Conservation (phyloP, 2,797 vertebrate species). For the Syndactyla subalaris region DNA sequence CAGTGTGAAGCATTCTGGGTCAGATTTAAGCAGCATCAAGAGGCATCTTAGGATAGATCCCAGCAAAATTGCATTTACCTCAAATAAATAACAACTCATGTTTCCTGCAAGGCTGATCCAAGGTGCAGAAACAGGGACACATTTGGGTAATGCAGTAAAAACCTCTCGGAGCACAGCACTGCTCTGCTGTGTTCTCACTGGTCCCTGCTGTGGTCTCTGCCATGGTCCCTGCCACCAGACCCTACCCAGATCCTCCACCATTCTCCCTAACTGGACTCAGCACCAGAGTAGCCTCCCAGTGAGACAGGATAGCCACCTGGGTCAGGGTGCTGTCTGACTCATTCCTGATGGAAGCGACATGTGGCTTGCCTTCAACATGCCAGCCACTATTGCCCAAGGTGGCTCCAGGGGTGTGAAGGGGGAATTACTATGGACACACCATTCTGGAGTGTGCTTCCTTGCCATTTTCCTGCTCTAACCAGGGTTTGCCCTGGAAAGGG, state of each 20-base stretch:
- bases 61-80: background rate
- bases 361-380: background rate
- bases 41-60: background rate
- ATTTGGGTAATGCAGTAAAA: background rate
- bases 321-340: background rate
- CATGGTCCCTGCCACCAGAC: background rate
- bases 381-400: background rate
- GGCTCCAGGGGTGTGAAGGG: background rate
- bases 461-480: background rate
- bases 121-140: background rate
- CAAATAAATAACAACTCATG: background rate
- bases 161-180: background rate
- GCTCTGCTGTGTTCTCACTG: background rate
- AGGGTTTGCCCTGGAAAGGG: background rate
- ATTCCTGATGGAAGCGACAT: background rate
- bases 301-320: background rate
- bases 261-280: background rate
- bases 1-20: background rate
- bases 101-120: background rate
- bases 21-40: background rate
- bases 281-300: background rate
- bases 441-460: background rate
- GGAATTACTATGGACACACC: background rate
- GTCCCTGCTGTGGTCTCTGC: background rate
- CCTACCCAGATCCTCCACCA: background rate